These are phyloP conservation scores for Thaumetopoea pityocampa DNA, from an alignment of 1,140 invertebrate genomes.

Conservation along the genomic window DNA sequence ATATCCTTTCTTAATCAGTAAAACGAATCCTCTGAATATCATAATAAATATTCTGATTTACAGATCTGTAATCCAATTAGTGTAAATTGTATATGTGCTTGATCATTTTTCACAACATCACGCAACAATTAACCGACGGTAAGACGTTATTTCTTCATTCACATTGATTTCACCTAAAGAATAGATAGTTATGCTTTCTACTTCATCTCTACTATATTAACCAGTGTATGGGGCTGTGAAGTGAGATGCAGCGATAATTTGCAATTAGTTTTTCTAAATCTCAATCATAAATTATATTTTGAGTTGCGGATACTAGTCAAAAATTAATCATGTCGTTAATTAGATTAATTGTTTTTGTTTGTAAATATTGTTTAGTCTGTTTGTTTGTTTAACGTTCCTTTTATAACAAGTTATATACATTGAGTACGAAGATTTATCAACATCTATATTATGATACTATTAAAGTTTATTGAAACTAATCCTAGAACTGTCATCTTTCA, in stretches of 20 bases:
- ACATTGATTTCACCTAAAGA: constrained; percentile 33
- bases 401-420: neutral
- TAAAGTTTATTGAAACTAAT: constrained; percentile 23
- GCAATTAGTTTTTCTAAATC: constrained; percentile 14
- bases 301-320: constrained; percentile 2
- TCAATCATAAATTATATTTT: constrained; percentile 7
- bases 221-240: constrained; percentile 9
- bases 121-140: constrained; percentile 16
- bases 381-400: constrained; percentile 10
- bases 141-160: constrained; percentile 18
- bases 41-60: neutral
- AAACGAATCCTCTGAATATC: too few species aligned
- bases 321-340: constrained; percentile 1
- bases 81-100: constrained; percentile 3
- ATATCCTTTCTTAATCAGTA: too few species aligned
- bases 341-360: neutral
- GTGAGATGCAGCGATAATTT: constrained; percentile 13
- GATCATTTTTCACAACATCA: constrained; percentile 18
- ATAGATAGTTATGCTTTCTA: constrained; percentile 32
- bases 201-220: constrained; percentile 12
- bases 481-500: constrained; percentile 32
- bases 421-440: constrained; percentile 17
- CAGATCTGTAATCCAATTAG: constrained; percentile 1
- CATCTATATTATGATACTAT: constrained; percentile 11
- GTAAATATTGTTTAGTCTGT: neutral